Evolutionary conservation across 1,140 invertebrate genomes (phyloP), one percentile per base, ranked within the genome.

Genomic region (Camponotus pennsylvanicus): DNA sequence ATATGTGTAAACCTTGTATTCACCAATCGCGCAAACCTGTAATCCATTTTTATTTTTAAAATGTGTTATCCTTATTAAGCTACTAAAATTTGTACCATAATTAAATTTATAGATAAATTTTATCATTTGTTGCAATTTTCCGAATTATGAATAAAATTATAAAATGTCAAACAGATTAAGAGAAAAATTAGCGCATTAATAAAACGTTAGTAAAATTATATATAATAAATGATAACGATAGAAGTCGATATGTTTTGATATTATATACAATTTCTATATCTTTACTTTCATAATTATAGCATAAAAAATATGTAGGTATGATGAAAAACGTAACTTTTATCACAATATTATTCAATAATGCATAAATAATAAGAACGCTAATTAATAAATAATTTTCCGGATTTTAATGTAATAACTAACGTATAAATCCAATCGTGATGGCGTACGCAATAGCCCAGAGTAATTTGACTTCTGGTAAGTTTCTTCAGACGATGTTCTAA

Each of bases 1-100:
- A 90, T 86, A 9, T 67, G 15, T 32, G 83, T 63, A 34, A 89
- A 91, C 7, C 40, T 69, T 7, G 67, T 59, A 52, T 87, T 90
- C 0, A 91, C n/a, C 8, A 40, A 11, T 4, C 52, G 15, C 4
- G 87, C 79, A 34, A 70, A 86, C 49, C 89, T 90, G 40, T 3
- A 90, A 83, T 59, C 13, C 8, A 21, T 64, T 52, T 55, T 11
- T 1, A 11, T 1, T 55, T 13, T 52, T 82, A 37, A 0, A 45
- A 5, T 40, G 6, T 61, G 8, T 59, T 40, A 42, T 0, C 18
- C 4, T 2, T 32, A 27, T 70, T 2, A 73, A 11, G 8, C 27
- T 32, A 49, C 3, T 21, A 49, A 32, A 4, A 52, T n/a, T 21
- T 45, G 21, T 27, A 5, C 2, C 2, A 37, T 37, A 34, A 69